Evolutionary conservation across 2,113 vertebrate genomes (phyloP), one percentile per base, ranked within the genome.

Genomic region (Hoplias malabaricus): DNA sequence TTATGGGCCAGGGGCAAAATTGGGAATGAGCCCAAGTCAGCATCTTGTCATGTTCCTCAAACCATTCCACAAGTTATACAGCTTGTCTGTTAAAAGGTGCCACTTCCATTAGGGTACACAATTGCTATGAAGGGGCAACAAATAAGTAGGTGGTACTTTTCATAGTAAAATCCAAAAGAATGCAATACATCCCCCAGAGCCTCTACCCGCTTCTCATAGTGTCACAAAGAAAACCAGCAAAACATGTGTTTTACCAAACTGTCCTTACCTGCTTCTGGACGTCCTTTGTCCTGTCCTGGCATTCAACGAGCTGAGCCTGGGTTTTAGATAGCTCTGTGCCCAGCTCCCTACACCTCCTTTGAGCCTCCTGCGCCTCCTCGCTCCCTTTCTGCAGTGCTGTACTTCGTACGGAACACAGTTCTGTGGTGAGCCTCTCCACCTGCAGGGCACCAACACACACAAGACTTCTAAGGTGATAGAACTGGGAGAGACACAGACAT

Each of bases 341-440:
- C 57, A 75, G 59, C 31, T 84, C 78, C 69, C 63, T 42, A 31
- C 50, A 54, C 1, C 56, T 75, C 61, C 16, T 36, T 31, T 57
- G 57, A 50, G 67, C 36, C 66, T 84, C 65, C 54, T 29, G 23
- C 4, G 29, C 77, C 67, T 80, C 66, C 27, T 40, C 43, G 31
- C 14, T 59, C n/a, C 46, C 38, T 71, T 40, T 73, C 67, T 82
- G 36, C 57, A 65, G 65, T 19, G 16, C 66, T 5, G 65, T 75
- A 3, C 9, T 4, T 56, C 69, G 76, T 40, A 46, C 71, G 29
- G 48, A 82, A 25, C 23, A 82, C 27, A 69, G 38, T 29, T 78
- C 50, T n/a, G 59, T 71, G 14, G 42, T 56, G 63, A 84, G 46
- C 54, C 80, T 73, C 70, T 84, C 86, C 65, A 86, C 72, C 85